These are phyloP conservation scores for Martes martes DNA, from an alignment of 2,113 vertebrate genomes.

Conservation along the genomic window DNA sequence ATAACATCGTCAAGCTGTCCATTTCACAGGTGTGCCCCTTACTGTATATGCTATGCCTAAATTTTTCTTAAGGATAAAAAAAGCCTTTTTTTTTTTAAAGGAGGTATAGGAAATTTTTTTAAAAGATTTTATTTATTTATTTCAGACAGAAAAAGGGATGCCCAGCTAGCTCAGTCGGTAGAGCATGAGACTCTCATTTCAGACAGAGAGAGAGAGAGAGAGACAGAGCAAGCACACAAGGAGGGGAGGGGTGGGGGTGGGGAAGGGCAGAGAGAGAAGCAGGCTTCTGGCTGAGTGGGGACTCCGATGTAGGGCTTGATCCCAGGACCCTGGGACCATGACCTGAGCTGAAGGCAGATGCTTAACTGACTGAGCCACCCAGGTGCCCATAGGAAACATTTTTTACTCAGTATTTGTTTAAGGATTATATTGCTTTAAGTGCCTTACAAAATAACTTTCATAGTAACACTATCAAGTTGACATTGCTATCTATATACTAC, in stretches of 20 bases:
- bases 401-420: neutral
- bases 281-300: too few species aligned
- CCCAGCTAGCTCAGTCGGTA: conserved; percentile 98
- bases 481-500: neutral
- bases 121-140: too few species aligned
- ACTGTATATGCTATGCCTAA: neutral
- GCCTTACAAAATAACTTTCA: neutral
- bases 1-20: neutral
- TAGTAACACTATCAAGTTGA: neutral
- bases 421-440: neutral
- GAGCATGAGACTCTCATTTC: conserved; percentile 94
- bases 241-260: too few species aligned
- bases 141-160: neutral
- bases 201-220: too few species aligned
- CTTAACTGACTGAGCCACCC: too few species aligned
- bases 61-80: neutral
- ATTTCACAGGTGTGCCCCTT: neutral
- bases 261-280: too few species aligned
- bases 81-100: neutral
- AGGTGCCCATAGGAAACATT: too few species aligned
- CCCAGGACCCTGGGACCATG: too few species aligned
- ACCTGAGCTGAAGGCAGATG: too few species aligned
- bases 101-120: neutral
- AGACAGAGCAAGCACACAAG: too few species aligned
- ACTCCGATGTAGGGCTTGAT: too few species aligned